Evolutionary conservation across 1,140 invertebrate species (phyloP), one percentile per base, ranked within the genome.

Genomic region (Proctacanthus coquilletti): DNA sequence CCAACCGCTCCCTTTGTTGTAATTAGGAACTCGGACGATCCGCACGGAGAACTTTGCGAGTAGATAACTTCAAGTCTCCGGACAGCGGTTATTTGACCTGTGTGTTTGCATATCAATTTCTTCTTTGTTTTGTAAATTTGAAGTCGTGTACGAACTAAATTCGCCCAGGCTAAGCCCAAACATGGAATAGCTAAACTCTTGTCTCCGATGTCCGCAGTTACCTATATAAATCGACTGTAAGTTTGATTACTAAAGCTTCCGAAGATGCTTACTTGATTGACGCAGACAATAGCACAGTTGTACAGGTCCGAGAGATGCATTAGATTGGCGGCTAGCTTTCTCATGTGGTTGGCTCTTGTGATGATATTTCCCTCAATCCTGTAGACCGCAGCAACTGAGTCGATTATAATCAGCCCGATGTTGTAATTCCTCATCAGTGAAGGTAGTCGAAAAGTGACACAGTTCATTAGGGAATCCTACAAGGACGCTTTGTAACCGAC

Each of bases 351-450:
- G 1, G 72, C 66, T 45, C 77, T 60, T 33, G 66, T 46, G 3
- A 51, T 45, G 5, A 49, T 51, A 36, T 69, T 65, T 41, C 73
- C 75, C 42, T 77, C 75, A 19, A 64, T 63, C 20, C 80, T 66
- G 51, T 78, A 83, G 19, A 78, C 56, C 3, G 74, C 78, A 14
- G 80, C 77, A 40, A 86, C 73, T 3, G 81, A 84, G 52, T 86
- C 81, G 14, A 86, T 65, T 3, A 86, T 52, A 36, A 85, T 60
- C 13, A 84, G 49, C 4, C 74, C 73, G 34, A 84, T 69, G 42
- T 62, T 60, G 29, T 62, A 50, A 30, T 43, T 50, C n/a, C 50
- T 45, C 39, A 80, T 43, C 20, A 74, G 44, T 13, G 48, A 17
- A 4, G 60, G 59, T 32, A 83, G 48, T 38, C 65, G 65, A 31